Evolutionary conservation across 2,797 vertebrate species (phyloP), one percentile per base, ranked within the genome.

Genomic region (Gouania willdenowi): DNA sequence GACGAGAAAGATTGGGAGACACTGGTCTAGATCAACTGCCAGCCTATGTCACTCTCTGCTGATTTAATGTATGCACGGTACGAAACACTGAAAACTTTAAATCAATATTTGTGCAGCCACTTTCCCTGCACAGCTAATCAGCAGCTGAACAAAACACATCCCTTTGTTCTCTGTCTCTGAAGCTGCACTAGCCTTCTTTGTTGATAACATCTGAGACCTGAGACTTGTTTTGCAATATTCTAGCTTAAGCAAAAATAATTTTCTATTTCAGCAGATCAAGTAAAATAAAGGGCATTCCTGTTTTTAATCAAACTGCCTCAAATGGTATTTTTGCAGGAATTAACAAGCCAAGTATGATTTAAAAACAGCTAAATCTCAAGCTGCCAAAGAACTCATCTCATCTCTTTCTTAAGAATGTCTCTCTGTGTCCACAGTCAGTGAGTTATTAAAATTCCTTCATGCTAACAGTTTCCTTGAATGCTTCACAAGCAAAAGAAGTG

Each of bases 371-470:
- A 20, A 32, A 27, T 40, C 16, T 34, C 51, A 44, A 43, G 52
- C 45, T 49, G 59, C 46, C 34, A n/a, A 60, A 60, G 38, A 66
- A 62, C 61, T 43, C 40, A 44, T 32, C 5, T 1, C 54, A 23
- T 19, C 59, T 12, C 40, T 60, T 69, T 38, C 42, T 11, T 11
- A 8, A 35, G 27, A 44, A 46, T 18, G 32, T 25, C 9, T 32
- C 18, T 14, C 32, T 34, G 26, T 64, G 48, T 53, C 50, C 43
- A 40, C 42, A 21, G 32, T 46, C 35, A 55, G 41, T 53, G 56
- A 46, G 50, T 48, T 46, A 66, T 70, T 75, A 73, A 63, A 62
- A 75, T 70, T 71, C 66, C 75, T 48, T 41, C 32, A 12, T 1
- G 5, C 45, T 46, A 55, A 62, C 62, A 50, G 59, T 63, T 70